Base-by-base conservation (phyloP, 2,797 vertebrate genomes). In the Muraenolepis orangiensis region DNA sequence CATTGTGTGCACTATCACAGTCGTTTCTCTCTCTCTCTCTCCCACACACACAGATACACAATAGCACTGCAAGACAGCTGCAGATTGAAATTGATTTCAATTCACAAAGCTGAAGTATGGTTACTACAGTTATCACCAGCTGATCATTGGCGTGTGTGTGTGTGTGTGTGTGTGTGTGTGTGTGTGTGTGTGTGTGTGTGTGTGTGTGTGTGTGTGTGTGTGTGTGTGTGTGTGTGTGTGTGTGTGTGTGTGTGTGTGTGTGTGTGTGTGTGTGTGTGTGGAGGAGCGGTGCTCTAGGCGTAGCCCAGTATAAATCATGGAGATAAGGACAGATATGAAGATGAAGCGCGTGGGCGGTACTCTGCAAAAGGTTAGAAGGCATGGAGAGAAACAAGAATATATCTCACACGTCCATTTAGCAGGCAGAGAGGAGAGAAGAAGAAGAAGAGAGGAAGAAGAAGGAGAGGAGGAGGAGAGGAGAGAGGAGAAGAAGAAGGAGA, bases 11-110 rank as follows among this genome's bases (percentile, higher is more conserved):
- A 51, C 16, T 18, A 51, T 20, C n/a, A n/a, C n/a, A 51, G 4
- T 51, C 4, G 1, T 51, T 16, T 20, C 20, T 18, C 42, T 51
- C 86, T 86, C 75, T 13, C 5, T 51, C 40, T 20, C 20, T 18
- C 42, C 20, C 86, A 86, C 75, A 76, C 46, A 72, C 79, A 78
- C 73, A 38, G 76, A 75, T 66, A 73, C 61, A 78, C 0, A 11
- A 6, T 28, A 82, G 70, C n/a, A 69, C 70, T 57, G 74, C 85
- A 85, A 86, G 86, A 87, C 82, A 82, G 80, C 81, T 84, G 79
- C 84, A 86, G 85, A 88, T 85, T 85, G 85, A 85, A 88, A 81
- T 83, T 85, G 89, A 89, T 87, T 88, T 87, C 82, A 86, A 90
- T 90, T 90, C 87, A 86, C 78, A 81, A 83, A 57, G 42, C 32